Conservation (phyloP, 2,888 invertebrate genomes). For the Agriopis leucophaearia region DNA sequence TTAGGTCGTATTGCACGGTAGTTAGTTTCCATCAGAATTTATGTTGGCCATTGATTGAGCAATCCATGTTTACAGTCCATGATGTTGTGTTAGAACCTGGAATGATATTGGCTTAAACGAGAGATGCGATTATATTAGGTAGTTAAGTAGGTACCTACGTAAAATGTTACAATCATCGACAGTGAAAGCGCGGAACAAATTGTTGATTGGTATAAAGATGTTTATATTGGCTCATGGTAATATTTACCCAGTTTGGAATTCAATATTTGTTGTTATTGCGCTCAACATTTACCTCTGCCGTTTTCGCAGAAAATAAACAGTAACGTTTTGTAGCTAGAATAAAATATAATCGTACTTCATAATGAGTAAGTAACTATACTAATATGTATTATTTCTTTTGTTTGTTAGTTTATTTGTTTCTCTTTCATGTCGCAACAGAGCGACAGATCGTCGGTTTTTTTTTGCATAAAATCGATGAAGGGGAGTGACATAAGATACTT, state of each 20-base stretch:
- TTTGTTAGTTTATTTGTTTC: no score
- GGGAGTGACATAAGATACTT: no score
- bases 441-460: no score
- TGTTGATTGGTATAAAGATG: conserved; percentile 41
- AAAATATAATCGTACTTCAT: no score
- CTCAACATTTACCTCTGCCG: conserved; percentile 2
- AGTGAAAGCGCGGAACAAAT: conserved; percentile 34
- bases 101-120: conserved; percentile 21
- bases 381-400: no score
- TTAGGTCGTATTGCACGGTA: conserved; percentile 69
- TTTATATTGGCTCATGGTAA: conserved; percentile 30
- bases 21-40: conserved; percentile 67
- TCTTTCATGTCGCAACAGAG: no score
- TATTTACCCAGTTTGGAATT: conserved; percentile 4
- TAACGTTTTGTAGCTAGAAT: no score
- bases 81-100: conserved; percentile 40
- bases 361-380: no score
- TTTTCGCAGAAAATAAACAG: not conserved
- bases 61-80: conserved; percentile 52
- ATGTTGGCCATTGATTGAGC: conserved; percentile 71
- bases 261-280: conserved; percentile 10
- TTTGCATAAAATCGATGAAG: no score
- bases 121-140: conserved; percentile 12
- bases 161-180: conserved; percentile 8
- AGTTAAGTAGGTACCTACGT: conserved; percentile 5